phyloP scores from a whole-genome alignment of 2,888 invertebrate species.

The Zygaena filipendulae region DNA sequence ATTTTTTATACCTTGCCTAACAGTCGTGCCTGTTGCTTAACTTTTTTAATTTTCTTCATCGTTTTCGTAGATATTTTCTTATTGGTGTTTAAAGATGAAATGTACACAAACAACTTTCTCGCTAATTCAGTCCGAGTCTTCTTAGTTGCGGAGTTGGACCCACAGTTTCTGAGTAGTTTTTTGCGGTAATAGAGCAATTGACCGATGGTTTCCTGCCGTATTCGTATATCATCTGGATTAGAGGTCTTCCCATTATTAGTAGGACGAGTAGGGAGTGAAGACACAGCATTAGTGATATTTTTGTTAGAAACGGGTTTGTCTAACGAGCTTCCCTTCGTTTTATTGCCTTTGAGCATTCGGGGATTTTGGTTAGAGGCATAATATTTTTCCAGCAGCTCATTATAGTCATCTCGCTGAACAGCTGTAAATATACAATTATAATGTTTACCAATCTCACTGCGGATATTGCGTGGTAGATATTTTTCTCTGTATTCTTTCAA shows the following conservation, averaged over 20 bases:
- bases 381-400: slow-evolving; percentile 36
- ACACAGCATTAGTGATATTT: too few relatives aligned
- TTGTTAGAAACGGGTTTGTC: too few relatives aligned
- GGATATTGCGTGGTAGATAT: slow-evolving; percentile 37
- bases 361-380: slow-evolving; percentile 22
- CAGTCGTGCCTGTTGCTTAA: slow-evolving; percentile 34
- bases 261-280: too few relatives aligned
- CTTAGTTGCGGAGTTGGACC: slow-evolving; percentile 23
- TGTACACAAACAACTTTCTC: slow-evolving; percentile 28
- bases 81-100: slow-evolving; percentile 25
- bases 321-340: too few relatives aligned
- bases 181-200: too few relatives aligned
- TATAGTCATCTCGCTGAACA: slow-evolving; percentile 43
- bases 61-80: slow-evolving; percentile 27
- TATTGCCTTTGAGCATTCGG: too few relatives aligned
- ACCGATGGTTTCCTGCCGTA: too few relatives aligned
- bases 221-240: too few relatives aligned
- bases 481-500: slow-evolving; percentile 34
- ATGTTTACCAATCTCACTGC: slow-evolving; percentile 59
- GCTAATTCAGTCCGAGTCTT: slow-evolving; percentile 28
- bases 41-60: slow-evolving; percentile 36
- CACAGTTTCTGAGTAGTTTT: slow-evolving; percentile 25
- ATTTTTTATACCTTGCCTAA: too few relatives aligned
- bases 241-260: too few relatives aligned
- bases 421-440: slow-evolving; percentile 63